phyloP scores from a whole-genome alignment of 2,888 invertebrate genomes.

The Penaeus monodon region DNA sequence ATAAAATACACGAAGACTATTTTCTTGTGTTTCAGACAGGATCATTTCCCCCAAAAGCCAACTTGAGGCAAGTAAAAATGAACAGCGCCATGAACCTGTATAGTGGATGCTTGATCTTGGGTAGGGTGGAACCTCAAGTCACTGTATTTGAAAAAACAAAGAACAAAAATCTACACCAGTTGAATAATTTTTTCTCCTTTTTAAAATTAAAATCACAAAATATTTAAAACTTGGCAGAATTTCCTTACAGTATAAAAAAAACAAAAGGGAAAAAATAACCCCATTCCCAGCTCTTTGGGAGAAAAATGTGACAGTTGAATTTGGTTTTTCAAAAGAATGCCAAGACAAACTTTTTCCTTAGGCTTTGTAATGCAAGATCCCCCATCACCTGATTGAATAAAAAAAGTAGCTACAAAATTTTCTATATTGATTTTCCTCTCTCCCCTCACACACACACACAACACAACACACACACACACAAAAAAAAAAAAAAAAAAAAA shows the following conservation, averaged over 20 bases:
- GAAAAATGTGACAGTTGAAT: constrained; percentile 97
- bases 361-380: constrained; percentile 86
- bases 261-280: constrained; percentile 67
- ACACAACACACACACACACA: too few species aligned
- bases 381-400: constrained; percentile 80
- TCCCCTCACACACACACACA: too few species aligned
- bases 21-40: constrained; percentile 69
- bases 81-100: constrained; percentile 80
- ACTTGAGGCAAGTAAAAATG: constrained; percentile 82
- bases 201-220: not conserved
- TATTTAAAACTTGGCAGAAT: too few species aligned
- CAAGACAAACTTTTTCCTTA: constrained; percentile 83
- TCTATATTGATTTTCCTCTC: not conserved
- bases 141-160: constrained; percentile 83
- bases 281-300: constrained; percentile 89
- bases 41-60: constrained; percentile 79
- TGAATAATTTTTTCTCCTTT: too few species aligned
- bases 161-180: not conserved
- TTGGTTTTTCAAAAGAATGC: constrained; percentile 95
- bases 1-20: constrained; percentile 81
- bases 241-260: not conserved
- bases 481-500: too few species aligned
- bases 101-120: constrained; percentile 93
- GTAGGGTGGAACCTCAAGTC: constrained; percentile 94
- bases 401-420: not conserved